Conservation (phyloP, 2,888 invertebrate species). For the Erebia aethiops region DNA sequence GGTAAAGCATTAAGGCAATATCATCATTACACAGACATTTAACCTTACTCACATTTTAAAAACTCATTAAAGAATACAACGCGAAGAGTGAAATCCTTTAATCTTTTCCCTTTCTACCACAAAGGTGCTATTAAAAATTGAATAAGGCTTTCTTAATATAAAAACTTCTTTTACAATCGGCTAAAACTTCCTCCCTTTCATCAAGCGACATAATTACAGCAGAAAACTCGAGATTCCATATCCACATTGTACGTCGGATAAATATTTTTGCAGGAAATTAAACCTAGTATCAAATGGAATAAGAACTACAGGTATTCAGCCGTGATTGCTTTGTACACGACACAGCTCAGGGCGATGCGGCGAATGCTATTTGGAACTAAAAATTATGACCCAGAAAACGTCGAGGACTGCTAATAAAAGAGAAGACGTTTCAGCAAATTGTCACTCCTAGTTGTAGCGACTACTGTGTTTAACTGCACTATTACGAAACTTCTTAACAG, state of each 20-base stretch:
- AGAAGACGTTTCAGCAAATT: slow-evolving; percentile 48
- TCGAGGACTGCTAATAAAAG: slow-evolving; percentile 56
- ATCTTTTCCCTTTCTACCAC: slow-evolving; percentile 10
- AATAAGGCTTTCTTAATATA: slow-evolving; percentile 42
- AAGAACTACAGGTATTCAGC: slow-evolving; percentile 24
- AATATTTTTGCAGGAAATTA: slow-evolving; percentile 19
- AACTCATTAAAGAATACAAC: background rate
- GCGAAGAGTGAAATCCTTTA: slow-evolving; percentile 6
- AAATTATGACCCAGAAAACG: slow-evolving; percentile 59
- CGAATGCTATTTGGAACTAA: slow-evolving; percentile 55
- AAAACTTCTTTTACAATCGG: slow-evolving; percentile 27
- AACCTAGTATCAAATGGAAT: slow-evolving; percentile 6
- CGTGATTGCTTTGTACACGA: slow-evolving; percentile 43
- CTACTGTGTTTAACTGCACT: slow-evolving; percentile 33
- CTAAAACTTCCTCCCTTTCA: slow-evolving; percentile 26
- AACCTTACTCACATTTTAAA: background rate
- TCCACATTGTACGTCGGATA: slow-evolving; percentile 21
- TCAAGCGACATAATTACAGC: slow-evolving; percentile 36
- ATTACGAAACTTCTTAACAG: slow-evolving; percentile 29
- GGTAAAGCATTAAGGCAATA: background rate
- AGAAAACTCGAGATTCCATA: slow-evolving; percentile 33
- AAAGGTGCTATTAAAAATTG: slow-evolving; percentile 25
- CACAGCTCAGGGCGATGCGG: slow-evolving; percentile 53
- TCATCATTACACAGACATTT: background rate
- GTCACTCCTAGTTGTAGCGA: slow-evolving; percentile 40